Percentiles rank a stretch among this genome's conserved stretches.
phyloP scores from a whole-genome alignment of 1,140 invertebrate genomes.

The Lethrus apterus region DNA sequence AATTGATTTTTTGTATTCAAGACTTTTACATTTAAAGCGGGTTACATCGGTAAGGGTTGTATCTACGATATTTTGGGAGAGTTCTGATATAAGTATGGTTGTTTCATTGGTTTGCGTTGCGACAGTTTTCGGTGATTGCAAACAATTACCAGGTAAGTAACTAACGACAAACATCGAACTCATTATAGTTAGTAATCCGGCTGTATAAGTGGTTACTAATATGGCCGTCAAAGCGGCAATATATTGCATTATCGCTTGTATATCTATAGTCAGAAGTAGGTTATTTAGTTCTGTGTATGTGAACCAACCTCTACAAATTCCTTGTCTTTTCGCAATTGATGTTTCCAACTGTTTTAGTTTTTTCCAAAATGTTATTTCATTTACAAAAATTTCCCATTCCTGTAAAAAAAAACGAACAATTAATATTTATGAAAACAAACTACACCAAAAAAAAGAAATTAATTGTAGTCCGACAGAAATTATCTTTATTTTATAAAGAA shows the following conservation, averaged over 20 bases:
- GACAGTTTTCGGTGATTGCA: constrained; percentile 20
- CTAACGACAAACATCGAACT: constrained; percentile 60
- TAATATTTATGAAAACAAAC: constrained; percentile 15
- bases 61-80: not conserved
- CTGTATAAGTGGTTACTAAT: constrained; percentile 62
- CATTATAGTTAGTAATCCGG: constrained; percentile 61
- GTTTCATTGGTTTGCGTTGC: not conserved
- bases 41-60: constrained; percentile 1
- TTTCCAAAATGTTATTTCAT: constrained; percentile 61
- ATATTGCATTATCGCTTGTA: constrained; percentile 47
- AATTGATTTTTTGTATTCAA: constrained; percentile 13
- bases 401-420: constrained; percentile 41
- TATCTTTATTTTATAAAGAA: too few relatives aligned
- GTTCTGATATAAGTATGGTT: too few relatives aligned
- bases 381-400: constrained; percentile 79
- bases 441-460: constrained; percentile 6
- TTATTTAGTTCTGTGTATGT: constrained; percentile 74
- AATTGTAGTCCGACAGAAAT: too few relatives aligned
- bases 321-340: constrained; percentile 63
- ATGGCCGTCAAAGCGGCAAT: constrained; percentile 56
- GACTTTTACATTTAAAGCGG: not conserved
- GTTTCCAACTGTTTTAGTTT: constrained; percentile 61
- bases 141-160: constrained; percentile 46
- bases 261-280: constrained; percentile 49
- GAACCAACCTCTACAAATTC: constrained; percentile 64